Base-by-base conservation (phyloP, 2,113 vertebrate species). In the Lophius piscatorius region DNA sequence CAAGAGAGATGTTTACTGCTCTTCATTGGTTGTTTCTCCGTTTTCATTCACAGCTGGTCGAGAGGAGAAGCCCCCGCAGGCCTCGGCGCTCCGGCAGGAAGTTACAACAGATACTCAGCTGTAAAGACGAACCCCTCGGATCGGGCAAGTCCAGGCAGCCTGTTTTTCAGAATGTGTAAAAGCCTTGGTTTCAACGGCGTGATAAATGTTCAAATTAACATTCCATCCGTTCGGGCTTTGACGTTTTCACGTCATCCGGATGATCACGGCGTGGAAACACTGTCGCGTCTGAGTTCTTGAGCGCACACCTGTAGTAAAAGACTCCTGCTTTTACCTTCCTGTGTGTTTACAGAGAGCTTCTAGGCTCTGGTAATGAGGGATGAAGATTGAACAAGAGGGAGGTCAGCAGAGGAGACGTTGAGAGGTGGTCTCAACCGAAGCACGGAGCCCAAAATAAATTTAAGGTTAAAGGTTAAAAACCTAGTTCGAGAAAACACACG, bases 131-230 rank as follows among this genome's bases (percentile, higher is more conserved):
- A 9, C 46, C 78, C 70, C 42, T 21, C 26, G 20, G 65, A 38
- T 76, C 28, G 4, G 29, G 64, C 74, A 70, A 61, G 77, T 79
- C 78, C 42, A 4, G 50, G 68, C 77, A 64, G 78, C 69, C 58
- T 13, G 14, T 44, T 47, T 51, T 44, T 49, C 42, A 28, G 70
- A 66, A 47, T 20, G 21, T 40, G 55, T 59, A 59, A 51, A 64
- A 63, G 39, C 77, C 78, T 63, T 70, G 60, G 81, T 80, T 28
- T 82, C 65, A n/a, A 77, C 76, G 66, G 71, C 5, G 33, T 74
- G 83, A 86, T 81, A 70, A 85, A 83, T 52, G 63, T 39, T 63
- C 61, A 69, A 78, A 86, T 88, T 85, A 85, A 81, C 86, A 87
- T 89, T 85, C 74, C n/a, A 48, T 79, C 71, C 78, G 64, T 67